phyloP scores from a whole-genome alignment of 2,888 invertebrate genomes.

The Yponomeuta sedellus region DNA sequence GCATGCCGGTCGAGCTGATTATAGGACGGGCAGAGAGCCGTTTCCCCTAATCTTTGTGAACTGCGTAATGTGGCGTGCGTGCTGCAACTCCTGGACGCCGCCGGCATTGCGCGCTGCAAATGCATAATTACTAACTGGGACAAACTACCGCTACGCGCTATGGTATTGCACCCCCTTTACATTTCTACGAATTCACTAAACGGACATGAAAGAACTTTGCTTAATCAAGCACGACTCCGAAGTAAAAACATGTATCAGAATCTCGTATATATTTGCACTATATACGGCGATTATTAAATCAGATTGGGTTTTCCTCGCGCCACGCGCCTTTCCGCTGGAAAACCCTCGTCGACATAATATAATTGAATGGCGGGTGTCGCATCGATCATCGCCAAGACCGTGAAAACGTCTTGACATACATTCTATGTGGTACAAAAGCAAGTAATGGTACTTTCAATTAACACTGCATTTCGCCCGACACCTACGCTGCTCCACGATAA shows the following conservation, averaged over 20 bases:
- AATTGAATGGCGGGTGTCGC: background rate
- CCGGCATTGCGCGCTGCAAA: constrained; percentile 16
- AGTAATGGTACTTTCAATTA: constrained; percentile 71
- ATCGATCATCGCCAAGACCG: constrained; percentile 54
- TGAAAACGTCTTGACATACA: constrained; percentile 68
- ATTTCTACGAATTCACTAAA: background rate
- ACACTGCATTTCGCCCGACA: constrained; percentile 51
- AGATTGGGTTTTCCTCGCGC: background rate
- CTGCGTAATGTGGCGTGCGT: constrained; percentile 65
- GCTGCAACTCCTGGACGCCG: constrained; percentile 39
- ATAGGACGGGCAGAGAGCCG: constrained; percentile 50
- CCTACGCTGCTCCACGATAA: constrained; percentile 52
- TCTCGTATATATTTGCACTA: background rate
- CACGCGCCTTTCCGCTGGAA: background rate
- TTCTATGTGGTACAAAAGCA: constrained; percentile 56
- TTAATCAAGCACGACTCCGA: background rate
- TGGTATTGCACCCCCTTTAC: constrained; percentile 10
- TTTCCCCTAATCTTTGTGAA: constrained; percentile 46
- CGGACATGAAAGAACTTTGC: background rate
- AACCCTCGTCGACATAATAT: constrained; percentile 3
- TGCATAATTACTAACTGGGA: constrained; percentile 43
- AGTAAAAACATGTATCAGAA: background rate
- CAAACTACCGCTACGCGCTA: constrained; percentile 36
- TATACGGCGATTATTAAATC: background rate
- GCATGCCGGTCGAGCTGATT: constrained; percentile 46